These are phyloP conservation scores for Characodon lateralis DNA, from an alignment of 2,797 vertebrate genomes.

Conservation along the genomic window DNA sequence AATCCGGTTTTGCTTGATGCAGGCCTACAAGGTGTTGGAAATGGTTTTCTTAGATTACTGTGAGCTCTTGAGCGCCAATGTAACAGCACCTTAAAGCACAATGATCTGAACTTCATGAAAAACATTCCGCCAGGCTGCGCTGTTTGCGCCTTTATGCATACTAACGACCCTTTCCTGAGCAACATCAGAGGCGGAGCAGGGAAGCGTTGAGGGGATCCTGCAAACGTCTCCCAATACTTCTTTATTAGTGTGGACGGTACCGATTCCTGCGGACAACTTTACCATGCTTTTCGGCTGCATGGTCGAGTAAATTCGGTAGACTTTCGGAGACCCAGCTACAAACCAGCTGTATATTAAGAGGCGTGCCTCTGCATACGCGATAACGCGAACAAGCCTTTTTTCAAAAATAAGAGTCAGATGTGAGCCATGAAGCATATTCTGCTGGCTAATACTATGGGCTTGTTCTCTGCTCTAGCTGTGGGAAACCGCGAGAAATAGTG, in stretches of 20 bases:
- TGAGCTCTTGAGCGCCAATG: neutral
- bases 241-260: neutral
- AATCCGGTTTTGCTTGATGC: neutral
- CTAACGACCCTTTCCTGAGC: neutral
- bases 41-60: neutral
- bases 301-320: neutral
- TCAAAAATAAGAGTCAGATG: neutral
- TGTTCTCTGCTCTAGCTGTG: neutral
- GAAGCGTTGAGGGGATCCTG: neutral
- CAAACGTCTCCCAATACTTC: neutral
- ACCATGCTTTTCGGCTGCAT: neutral
- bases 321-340: constrained; percentile 3
- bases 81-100: neutral
- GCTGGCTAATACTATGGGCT: neutral
- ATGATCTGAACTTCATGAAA: neutral
- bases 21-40: neutral
- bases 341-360: constrained; percentile 2
- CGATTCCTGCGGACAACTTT: neutral
- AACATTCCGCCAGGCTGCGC: constrained; percentile 18
- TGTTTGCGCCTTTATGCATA: constrained; percentile 13
- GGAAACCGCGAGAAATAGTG: neutral
- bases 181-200: neutral
- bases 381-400: neutral
- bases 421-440: neutral
- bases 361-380: neutral